Conservation (phyloP, 2,888 invertebrate species). For the Acanthosepion pharaonis region DNA sequence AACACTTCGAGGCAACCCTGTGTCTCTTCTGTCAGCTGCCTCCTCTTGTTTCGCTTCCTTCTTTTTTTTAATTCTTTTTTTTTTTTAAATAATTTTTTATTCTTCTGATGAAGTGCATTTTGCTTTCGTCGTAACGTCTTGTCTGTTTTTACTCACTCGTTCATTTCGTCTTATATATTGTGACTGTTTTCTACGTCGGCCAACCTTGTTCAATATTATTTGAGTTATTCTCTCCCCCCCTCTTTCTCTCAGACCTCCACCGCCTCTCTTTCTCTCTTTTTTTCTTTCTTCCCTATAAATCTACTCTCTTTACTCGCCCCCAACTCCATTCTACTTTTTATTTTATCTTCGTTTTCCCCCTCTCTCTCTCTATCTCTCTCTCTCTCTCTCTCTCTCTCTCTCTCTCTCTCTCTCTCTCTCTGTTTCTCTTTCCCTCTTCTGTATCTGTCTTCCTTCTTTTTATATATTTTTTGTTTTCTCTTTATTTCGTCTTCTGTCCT, state of each 20-base stretch:
- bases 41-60: background rate
- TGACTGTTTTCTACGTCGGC: background rate
- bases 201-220: no score
- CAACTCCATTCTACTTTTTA: no score
- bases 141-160: background rate
- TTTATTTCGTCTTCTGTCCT: no score
- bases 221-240: background rate
- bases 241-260: background rate
- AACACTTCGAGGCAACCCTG: background rate
- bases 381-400: background rate
- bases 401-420: background rate
- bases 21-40: background rate
- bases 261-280: no score
- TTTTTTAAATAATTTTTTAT: background rate
- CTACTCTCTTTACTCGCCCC: background rate
- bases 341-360: background rate
- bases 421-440: background rate
- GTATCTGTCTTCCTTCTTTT: no score
- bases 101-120: background rate
- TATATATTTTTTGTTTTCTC: no score
- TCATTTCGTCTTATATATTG: background rate
- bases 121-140: background rate
- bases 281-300: no score
- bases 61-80: background rate
- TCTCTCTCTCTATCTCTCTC: background rate